Evolutionary conservation across 1,140 invertebrate genomes (phyloP), one percentile per base, ranked within the genome.

Genomic region (Drosophila aff.): DNA sequence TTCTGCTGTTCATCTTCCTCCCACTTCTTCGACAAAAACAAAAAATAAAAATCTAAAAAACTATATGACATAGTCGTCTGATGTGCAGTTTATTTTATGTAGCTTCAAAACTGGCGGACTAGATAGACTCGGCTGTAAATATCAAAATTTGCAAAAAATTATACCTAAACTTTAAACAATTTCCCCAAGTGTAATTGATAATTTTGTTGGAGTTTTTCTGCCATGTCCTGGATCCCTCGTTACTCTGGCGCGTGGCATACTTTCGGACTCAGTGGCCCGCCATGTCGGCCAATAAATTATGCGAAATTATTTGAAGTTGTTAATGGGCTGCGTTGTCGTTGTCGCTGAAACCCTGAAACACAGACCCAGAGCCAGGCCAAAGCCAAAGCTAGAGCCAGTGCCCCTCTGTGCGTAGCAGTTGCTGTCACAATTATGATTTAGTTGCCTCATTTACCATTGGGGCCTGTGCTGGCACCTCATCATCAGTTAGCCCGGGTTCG

Each of bases 241-340:
- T 49, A 33, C 64, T 50, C 65, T 53, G 64, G 43, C 47, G 60
- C 59, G 49, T 79, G 62, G 76, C 57, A 76, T 81, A 83, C 58
- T 80, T 84, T 81, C 72, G 44, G 57, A 43, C 65, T 52, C 67
- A 78, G 49, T 79, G 68, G 50, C 47, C 53, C 66, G 68, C 21
- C 58, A 64, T 76, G 82, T 81, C 44, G 68, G 83, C 83, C 84
- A 82, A 86, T 86, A 79, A 86, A 86, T 86, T 82, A 87, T 82
- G 72, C 71, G 76, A 82, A 86, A 85, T 85, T 79, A 86, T 82
- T 87, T 69, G 50, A 72, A 82, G 61, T 86, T 86, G 79, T 81
- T 85, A 81, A 85, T 81, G 82, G 82, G 64, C 28, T 68, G 55
- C 46, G 66, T 50, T 69, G 66, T 66, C 49, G 59, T 36, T 68